These are phyloP conservation scores for Pardosa pseudoannulata DNA, from an alignment of 2,888 invertebrate genomes.

Conservation along the genomic window DNA sequence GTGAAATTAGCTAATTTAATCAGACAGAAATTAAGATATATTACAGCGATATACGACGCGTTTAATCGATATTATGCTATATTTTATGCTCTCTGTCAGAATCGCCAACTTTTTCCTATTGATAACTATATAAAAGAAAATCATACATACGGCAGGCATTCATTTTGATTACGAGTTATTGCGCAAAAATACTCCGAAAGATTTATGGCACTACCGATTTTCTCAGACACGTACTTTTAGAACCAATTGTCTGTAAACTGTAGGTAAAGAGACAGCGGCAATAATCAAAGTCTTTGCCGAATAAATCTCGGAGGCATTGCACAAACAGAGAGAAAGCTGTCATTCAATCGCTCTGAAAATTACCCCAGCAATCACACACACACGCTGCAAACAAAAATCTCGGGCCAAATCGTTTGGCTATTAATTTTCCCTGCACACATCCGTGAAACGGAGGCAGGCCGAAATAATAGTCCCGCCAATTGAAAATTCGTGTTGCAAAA, in stretches of 20 bases:
- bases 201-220: not conserved
- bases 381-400: not conserved
- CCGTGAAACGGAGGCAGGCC: conserved; percentile 5
- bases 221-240: not conserved
- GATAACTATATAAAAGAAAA: no score
- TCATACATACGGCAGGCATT: no score
- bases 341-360: conserved; percentile 22
- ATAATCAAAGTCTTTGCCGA: not conserved
- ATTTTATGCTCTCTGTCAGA: no score
- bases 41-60: no score
- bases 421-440: conserved; percentile 22
- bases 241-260: not conserved
- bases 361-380: conserved; percentile 21
- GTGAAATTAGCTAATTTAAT: no score
- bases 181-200: not conserved
- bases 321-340: not conserved
- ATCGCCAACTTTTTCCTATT: no score
- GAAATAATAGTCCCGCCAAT: conserved; percentile 25
- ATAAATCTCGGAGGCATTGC: not conserved
- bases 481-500: conserved; percentile 27
- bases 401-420: conserved; percentile 8
- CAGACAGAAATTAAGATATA: no score
- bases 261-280: not conserved
- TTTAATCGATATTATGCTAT: no score
- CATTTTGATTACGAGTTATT: no score